Percentiles rank a stretch among this genome's conserved stretches.
Evolutionary conservation across 2,113 vertebrate species (phyloP).

Genomic region (Salvelinus namaycush): DNA sequence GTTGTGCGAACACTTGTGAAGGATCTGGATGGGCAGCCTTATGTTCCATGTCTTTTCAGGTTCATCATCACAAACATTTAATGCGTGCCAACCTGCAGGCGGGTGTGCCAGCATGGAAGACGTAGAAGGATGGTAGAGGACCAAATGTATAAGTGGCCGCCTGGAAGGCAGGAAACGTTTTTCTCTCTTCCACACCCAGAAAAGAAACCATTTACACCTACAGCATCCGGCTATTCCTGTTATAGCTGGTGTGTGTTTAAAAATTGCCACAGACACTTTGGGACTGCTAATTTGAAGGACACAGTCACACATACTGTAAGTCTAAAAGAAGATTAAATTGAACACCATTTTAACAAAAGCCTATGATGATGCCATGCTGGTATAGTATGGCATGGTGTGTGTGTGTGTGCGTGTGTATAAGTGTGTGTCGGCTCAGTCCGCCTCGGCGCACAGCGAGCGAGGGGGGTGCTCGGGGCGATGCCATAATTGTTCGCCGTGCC

Average conservation of each 20-base stretch:
- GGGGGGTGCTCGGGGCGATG: constrained; percentile 44
- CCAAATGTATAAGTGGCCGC: not conserved
- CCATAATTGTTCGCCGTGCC: constrained; percentile 56
- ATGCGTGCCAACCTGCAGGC: constrained; percentile 55
- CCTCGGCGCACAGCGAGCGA: constrained; percentile 2
- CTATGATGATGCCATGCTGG: not conserved
- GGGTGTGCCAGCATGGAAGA: constrained; percentile 37
- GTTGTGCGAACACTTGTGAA: constrained; percentile 49
- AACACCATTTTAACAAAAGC: not conserved
- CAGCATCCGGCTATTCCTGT: constrained; percentile 15
- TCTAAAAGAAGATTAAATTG: not conserved
- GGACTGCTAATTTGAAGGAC: not conserved
- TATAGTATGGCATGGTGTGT: not conserved
- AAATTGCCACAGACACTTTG: not conserved
- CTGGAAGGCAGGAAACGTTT: not conserved
- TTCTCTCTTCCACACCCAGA: constrained; percentile 8
- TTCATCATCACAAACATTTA: constrained; percentile 55
- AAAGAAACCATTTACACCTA: constrained; percentile 27
- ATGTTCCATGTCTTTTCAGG: constrained; percentile 52
- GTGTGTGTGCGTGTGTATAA: not conserved
- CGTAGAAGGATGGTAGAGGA: constrained; percentile 33
- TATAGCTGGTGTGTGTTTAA: constrained; percentile 3
- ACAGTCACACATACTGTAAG: not conserved
- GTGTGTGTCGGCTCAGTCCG: not conserved
- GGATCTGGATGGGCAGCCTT: constrained; percentile 36